A percentile compares a stretch with the other conserved stretches of the same genome.
Evolutionary conservation across 2,113 vertebrate species (phyloP).

Genomic region (Bolborhynchus lineola): DNA sequence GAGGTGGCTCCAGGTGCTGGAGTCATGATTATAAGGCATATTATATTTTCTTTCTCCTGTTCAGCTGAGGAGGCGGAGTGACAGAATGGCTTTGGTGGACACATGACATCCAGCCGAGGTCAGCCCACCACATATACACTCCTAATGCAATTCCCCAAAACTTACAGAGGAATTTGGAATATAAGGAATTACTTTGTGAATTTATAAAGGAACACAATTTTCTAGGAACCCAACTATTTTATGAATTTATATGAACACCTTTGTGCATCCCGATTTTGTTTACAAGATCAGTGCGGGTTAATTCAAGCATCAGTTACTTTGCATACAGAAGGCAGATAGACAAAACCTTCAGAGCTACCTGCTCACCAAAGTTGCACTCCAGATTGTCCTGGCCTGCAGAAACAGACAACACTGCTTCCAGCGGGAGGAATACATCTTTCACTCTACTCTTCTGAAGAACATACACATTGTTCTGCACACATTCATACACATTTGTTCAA

Average conservation of each 20-base stretch:
- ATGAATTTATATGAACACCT: not conserved
- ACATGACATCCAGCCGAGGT: not conserved
- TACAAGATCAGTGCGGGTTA: not conserved
- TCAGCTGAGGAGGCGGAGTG: not conserved
- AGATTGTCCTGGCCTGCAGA: rapidly evolving
- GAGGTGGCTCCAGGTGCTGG: not conserved
- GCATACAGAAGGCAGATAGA: not conserved
- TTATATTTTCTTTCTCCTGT: not conserved
- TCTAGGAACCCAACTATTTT: not conserved
- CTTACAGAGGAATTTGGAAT: not conserved
- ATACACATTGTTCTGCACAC: not conserved
- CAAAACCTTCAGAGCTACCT: not conserved
- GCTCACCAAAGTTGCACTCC: rapidly evolving
- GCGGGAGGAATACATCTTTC: not conserved
- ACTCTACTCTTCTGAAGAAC: not conserved
- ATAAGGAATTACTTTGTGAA: not conserved
- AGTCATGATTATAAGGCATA: not conserved
- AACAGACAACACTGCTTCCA: too few species aligned
- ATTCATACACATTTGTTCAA: not conserved
- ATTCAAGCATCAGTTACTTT: not conserved
- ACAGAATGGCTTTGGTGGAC: not conserved
- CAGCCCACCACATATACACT: not conserved
- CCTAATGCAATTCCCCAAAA: not conserved
- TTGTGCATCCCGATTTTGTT: not conserved
- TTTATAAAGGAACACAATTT: not conserved